Conservation (phyloP, 2,113 vertebrate species). For the Engraulis encrasicolus region DNA sequence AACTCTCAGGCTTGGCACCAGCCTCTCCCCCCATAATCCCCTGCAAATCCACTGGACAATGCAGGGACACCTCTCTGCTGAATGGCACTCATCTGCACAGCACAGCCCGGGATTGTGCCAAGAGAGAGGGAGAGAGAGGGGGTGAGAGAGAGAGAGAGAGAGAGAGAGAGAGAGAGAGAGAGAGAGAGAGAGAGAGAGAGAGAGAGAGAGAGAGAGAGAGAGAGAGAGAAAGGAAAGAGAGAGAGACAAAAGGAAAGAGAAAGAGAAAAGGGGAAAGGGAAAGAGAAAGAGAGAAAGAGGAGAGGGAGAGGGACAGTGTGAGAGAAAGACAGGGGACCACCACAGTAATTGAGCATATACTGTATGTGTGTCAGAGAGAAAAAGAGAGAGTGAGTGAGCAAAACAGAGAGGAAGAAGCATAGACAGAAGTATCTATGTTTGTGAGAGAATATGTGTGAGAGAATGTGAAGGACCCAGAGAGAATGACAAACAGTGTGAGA, state of each 20-base stretch:
- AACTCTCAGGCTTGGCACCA: not conserved
- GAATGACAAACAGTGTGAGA: too few species aligned
- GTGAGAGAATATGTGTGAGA: not conserved
- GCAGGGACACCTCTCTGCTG: not conserved
- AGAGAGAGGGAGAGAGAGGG: not conserved
- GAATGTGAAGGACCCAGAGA: not conserved
- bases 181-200: not conserved
- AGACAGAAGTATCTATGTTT: too few species aligned
- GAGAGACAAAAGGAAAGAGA: not conserved
- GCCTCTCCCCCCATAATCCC: not conserved
- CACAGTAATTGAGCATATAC: too few species aligned
- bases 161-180: not conserved
- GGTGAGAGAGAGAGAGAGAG: not conserved
- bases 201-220: not conserved
- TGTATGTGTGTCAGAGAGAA: too few species aligned
- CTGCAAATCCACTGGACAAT: slow-evolving; percentile 4
- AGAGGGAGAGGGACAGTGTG: not conserved
- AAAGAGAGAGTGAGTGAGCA: too few species aligned
- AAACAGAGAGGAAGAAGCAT: slow-evolving; percentile 6
- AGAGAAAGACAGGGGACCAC: too few species aligned
- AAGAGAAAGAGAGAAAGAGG: not conserved
- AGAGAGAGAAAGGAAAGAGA: not conserved
- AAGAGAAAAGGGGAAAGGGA: not conserved
- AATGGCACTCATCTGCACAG: not conserved
- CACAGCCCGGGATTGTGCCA: not conserved